Percentiles rank a stretch among this genome's conserved stretches.
These are phyloP conservation scores for Salticus scenicus DNA, from an alignment of 2,888 invertebrate genomes.

Conservation along the genomic window DNA sequence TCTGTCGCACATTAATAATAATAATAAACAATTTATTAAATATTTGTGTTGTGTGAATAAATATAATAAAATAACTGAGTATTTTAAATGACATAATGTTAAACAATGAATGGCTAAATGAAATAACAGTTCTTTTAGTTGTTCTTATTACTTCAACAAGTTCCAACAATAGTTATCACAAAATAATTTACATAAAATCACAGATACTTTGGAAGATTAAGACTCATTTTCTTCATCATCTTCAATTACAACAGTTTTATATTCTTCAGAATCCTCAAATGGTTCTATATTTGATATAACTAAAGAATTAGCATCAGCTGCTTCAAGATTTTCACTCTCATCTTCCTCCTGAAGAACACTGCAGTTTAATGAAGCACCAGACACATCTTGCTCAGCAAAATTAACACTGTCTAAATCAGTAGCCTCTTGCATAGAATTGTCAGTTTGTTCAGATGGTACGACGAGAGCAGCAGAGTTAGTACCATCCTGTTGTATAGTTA, in stretches of 20 bases:
- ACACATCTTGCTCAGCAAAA: slow-evolving; percentile 14
- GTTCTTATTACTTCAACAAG: too few species aligned
- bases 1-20: too few species aligned
- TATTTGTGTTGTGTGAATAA: too few species aligned
- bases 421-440: slow-evolving; percentile 8
- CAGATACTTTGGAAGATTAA: background rate
- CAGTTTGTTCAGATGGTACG: slow-evolving; percentile 22
- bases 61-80: too few species aligned
- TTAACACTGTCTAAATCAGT: slow-evolving; percentile 33
- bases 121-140: too few species aligned
- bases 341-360: slow-evolving; percentile 28
- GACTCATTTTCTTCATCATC: background rate
- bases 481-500: slow-evolving; percentile 69
- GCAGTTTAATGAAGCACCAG: slow-evolving; percentile 29
- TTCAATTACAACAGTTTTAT: background rate
- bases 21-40: too few species aligned
- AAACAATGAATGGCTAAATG: too few species aligned
- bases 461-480: slow-evolving; percentile 42
- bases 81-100: too few species aligned
- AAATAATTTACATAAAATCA: background rate
- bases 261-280: slow-evolving; percentile 17
- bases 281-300: slow-evolving; percentile 38
- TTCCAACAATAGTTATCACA: background rate
- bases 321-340: slow-evolving; percentile 4
- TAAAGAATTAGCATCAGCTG: slow-evolving; percentile 11